Evolutionary conservation across 2,888 invertebrate genomes (phyloP), one percentile per base, ranked within the genome.

Genomic region (Trichopoda pennipes): DNA sequence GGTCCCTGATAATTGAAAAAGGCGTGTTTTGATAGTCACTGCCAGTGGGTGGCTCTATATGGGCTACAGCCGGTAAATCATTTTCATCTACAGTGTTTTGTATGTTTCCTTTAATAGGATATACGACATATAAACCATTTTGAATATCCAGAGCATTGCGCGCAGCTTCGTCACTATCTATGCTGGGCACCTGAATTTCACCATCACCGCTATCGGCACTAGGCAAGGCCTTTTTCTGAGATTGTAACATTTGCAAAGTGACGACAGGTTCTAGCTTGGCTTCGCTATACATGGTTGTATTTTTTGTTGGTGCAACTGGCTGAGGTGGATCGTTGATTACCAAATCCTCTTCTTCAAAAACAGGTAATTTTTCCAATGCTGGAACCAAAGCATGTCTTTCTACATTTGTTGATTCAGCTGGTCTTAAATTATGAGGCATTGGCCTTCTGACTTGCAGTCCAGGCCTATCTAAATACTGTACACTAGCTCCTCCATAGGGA

Each of bases 241-340:
- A 92, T 86, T 94, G 94, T 58, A 95, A 92, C 95, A 95, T 94
- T 90, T 95, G 95, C 42, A 94, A 88, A 0, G 94, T 94, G 14
- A 94, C 93, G 0, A 94, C 93, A 0, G 92, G 92, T 32, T 93
- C 92, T 7, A 93, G 90, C 51, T 90, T 90, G 3, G 87, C 74
- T 32, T 89, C 88, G 32, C 85, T 88, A 1, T 84, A 66, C 85
- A 76, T 73, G 0, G 61, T 64, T 3, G 85, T 91, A 14, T 89
- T 88, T 42, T 89, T 88, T 47, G 86, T 88, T 2, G 88, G 86
- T 86, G 87, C 84, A 79, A 89, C 85, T 81, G 90, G 90, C 47
- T 91, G 89, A 0, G 93, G 93, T 56, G 93, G 89, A 84, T 90
- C 90, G 56, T 88, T 88, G 3, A 90, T 88, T 0, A 90, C 90